Evolutionary conservation across 2,797 vertebrate genomes (phyloP).

Genomic region (Anguilla anguilla): DNA sequence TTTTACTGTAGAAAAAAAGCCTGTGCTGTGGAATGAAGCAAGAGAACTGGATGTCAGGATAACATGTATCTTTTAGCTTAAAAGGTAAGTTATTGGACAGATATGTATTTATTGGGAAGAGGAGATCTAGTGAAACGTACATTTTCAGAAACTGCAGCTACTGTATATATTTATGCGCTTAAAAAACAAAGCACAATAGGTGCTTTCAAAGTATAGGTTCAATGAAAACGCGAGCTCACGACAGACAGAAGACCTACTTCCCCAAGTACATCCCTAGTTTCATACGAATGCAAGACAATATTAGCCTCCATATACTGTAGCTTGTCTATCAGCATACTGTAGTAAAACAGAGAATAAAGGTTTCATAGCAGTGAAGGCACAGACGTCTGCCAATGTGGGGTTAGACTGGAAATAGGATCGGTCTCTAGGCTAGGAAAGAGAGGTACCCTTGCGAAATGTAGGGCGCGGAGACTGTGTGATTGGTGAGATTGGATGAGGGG

Average conservation of each 20-base stretch:
- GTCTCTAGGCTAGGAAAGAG: slow-evolving; percentile 56
- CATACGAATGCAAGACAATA: not conserved
- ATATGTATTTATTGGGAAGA: not conserved
- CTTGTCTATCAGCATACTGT: not conserved
- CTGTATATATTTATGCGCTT: not conserved
- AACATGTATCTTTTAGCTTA: not conserved
- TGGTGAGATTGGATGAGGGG: slow-evolving; percentile 78
- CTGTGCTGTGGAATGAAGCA: not conserved
- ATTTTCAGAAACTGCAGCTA: not conserved
- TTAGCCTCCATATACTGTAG: not conserved
- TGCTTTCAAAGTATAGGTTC: not conserved
- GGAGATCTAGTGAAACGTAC: not conserved
- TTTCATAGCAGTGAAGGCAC: slow-evolving; percentile 1
- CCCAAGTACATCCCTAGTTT: not conserved
- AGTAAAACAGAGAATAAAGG: not conserved
- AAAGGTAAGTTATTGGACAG: not conserved
- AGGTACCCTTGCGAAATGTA: slow-evolving; percentile 82
- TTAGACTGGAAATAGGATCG: not conserved
- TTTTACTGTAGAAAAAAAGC: not conserved
- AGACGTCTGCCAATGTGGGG: not conserved
- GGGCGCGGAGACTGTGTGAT: slow-evolving; percentile 74
- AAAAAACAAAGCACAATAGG: not conserved
- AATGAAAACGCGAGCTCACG: not conserved
- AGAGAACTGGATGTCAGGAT: not conserved
- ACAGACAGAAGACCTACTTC: not conserved